Conservation (phyloP, 2,113 vertebrate genomes). For the Cottus gobio region DNA sequence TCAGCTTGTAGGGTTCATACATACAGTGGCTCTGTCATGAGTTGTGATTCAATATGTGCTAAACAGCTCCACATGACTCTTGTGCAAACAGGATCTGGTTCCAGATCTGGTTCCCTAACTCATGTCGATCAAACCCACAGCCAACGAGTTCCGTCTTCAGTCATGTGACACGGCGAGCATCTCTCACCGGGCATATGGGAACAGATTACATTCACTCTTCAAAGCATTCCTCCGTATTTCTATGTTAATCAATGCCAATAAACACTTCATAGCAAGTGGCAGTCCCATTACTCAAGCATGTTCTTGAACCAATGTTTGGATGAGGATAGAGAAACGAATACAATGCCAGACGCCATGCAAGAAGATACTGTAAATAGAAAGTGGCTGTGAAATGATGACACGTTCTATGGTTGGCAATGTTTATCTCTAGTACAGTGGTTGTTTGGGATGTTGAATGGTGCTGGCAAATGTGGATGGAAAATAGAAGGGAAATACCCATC, state of each 20-base stretch:
- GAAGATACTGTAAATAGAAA: conserved; percentile 45
- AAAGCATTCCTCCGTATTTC: conserved; percentile 27
- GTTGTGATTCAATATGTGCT: neutral
- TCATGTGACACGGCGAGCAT: neutral
- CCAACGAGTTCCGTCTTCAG: conserved; percentile 6
- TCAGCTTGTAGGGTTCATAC: neutral
- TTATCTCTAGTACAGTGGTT: conserved; percentile 46
- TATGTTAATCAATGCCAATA: conserved; percentile 2
- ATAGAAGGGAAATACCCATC: conserved; percentile 34
- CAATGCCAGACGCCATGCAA: conserved; percentile 30
- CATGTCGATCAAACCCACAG: neutral
- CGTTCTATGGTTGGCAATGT: conserved; percentile 49
- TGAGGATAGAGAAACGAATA: conserved; percentile 32
- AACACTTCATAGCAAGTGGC: conserved; percentile 20
- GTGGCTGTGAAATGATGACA: conserved; percentile 45
- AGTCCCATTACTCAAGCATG: conserved; percentile 31
- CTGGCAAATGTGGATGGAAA: conserved; percentile 52
- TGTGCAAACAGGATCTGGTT: conserved; percentile 26
- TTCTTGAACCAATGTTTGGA: conserved; percentile 32
- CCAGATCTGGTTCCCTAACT: conserved; percentile 22
- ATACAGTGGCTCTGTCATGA: neutral
- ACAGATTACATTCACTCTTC: conserved; percentile 13
- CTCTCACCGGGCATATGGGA: conserved; percentile 4
- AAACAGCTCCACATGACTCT: neutral
- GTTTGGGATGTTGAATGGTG: conserved; percentile 54